phyloP scores from a whole-genome alignment of 2,113 vertebrate species.

The Ibidorhyncha struthersii region DNA sequence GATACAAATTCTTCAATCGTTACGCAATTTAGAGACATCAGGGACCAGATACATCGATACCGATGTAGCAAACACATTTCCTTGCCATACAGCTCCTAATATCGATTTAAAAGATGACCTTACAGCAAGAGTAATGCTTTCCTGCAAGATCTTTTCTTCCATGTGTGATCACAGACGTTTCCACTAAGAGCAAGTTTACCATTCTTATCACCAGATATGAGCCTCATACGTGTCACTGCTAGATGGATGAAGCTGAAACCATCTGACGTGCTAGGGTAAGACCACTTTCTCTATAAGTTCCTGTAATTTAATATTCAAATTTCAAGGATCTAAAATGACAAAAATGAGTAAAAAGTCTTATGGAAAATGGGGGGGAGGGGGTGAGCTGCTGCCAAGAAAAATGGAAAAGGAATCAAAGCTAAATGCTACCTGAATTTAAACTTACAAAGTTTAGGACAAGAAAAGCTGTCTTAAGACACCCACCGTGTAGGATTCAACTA shows the following conservation, averaged over 20 bases:
- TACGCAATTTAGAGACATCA: background rate
- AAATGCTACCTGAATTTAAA: background rate
- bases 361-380: background rate
- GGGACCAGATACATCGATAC: background rate
- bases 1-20: background rate
- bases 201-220: background rate
- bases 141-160: background rate
- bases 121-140: background rate
- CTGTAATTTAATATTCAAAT: background rate
- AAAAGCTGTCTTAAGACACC: slow-evolving; percentile 39
- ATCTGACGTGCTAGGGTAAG: background rate
- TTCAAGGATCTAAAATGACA: background rate
- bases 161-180: background rate
- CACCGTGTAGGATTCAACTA: slow-evolving; percentile 98
- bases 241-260: background rate
- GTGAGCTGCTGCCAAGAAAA: background rate
- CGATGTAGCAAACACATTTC: background rate
- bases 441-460: background rate
- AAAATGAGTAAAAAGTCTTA: background rate
- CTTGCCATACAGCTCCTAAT: background rate
- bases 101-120: background rate
- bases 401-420: background rate
- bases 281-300: background rate
- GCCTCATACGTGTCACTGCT: background rate
- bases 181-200: background rate